phyloP scores from a whole-genome alignment of 2,113 vertebrate species.

The Nothobranchius kuhntae region DNA sequence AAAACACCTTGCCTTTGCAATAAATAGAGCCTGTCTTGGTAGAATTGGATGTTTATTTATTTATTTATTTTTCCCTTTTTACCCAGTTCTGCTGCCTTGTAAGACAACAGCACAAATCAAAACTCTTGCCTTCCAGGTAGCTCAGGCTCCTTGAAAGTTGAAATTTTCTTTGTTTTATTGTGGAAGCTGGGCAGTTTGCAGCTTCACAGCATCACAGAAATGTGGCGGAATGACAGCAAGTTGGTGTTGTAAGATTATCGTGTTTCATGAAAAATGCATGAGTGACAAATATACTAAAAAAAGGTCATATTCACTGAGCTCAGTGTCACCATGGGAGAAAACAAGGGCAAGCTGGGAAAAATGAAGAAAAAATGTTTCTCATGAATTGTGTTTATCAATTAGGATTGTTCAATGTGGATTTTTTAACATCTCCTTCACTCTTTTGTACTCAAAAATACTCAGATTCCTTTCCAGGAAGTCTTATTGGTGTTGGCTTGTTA shows the following conservation, averaged over 20 bases:
- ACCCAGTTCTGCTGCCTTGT: too few relatives aligned
- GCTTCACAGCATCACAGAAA: background rate
- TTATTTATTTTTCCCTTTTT: too few relatives aligned
- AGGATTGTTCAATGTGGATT: constrained; percentile 3
- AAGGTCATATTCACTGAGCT: background rate
- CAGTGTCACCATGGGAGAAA: background rate
- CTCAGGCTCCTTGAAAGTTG: background rate
- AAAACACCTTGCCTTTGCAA: background rate
- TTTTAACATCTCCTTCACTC: constrained; percentile 3
- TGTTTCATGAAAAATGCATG: too few relatives aligned
- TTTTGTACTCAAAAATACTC: constrained; percentile 19
- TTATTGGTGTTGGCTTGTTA: constrained; percentile 47
- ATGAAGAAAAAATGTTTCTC: background rate
- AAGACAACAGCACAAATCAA: too few relatives aligned
- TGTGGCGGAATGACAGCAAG: background rate
- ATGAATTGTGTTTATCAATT: background rate
- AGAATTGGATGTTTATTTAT: too few relatives aligned
- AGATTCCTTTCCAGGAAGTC: constrained; percentile 50
- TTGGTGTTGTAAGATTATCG: too few relatives aligned
- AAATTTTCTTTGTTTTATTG: background rate
- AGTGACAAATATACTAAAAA: too few relatives aligned
- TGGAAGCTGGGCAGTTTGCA: background rate
- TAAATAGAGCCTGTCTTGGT: too few relatives aligned
- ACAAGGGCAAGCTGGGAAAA: too few relatives aligned
- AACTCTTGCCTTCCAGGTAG: too few relatives aligned